phyloP scores from a whole-genome alignment of 2,888 invertebrate species.

The Lepidochitona cinerea region DNA sequence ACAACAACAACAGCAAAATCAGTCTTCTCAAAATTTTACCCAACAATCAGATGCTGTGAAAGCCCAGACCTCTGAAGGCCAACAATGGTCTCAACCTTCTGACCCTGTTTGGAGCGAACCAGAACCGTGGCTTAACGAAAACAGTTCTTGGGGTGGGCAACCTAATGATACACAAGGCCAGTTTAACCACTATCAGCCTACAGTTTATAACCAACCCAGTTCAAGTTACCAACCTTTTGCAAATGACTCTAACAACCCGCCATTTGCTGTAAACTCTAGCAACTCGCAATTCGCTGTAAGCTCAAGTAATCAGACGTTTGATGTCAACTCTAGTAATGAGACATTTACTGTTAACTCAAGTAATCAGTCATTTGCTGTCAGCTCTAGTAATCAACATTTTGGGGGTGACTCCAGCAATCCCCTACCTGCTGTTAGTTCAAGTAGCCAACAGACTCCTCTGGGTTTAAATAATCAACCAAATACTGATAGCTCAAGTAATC shows the following conservation, averaged over 20 bases:
- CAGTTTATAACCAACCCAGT: not conserved
- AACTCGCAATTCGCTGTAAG: not conserved
- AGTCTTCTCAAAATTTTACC: slow-evolving; percentile 1
- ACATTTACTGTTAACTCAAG: not conserved
- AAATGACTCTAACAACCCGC: too few relatives aligned
- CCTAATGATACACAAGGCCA: not conserved
- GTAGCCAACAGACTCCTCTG: not conserved
- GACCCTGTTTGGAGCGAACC: not conserved
- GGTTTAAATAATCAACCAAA: not conserved
- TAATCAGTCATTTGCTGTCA: too few relatives aligned
- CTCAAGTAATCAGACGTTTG: too few relatives aligned
- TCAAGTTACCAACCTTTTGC: too few relatives aligned
- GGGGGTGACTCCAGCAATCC: not conserved
- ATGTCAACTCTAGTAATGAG: not conserved
- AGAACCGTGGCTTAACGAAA: not conserved
- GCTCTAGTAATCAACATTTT: not conserved
- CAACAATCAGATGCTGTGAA: slow-evolving; percentile 17
- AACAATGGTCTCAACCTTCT: slow-evolving; percentile 1
- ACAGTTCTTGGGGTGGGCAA: not conserved
- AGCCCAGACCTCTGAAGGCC: slow-evolving; percentile 26
- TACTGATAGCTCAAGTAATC: not conserved
- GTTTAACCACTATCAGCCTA: not conserved
- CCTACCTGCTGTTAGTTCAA: too few relatives aligned
- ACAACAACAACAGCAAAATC: slow-evolving; percentile 12
- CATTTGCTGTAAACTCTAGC: not conserved